Evolutionary conservation across 2,797 vertebrate genomes (phyloP), one percentile per base, ranked within the genome.

Genomic region (Malurus splendens): DNA sequence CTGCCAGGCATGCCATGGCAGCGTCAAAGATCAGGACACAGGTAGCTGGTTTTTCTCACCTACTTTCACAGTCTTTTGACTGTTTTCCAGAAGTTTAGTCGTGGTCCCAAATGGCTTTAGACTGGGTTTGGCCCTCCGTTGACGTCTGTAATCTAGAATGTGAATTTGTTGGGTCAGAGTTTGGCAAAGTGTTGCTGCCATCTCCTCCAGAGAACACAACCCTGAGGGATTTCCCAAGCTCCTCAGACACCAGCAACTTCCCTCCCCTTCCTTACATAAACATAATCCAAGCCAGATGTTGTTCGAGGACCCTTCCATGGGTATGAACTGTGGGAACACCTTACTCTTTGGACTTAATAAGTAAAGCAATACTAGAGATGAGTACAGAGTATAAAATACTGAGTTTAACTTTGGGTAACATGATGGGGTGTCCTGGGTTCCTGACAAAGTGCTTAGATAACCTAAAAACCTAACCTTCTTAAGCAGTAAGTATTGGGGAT

Each of bases 131-230:
- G 25, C 36, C 80, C 10, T 66, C 48, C 74, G 74, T 42, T 38
- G 83, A 38, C 4, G 5, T 65, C 44, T 75, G 30, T 67, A 18
- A 39, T 54, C 41, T 68, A 54, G 51, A 30, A 87, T 32, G 12
- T 57, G 10, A 71, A 74, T 54, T 86, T 82, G 19, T 28, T 24
- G 18, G 14, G 16, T 54, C 24, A 39, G 30, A 52, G 12, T 38
- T 36, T 47, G 28, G 15, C 33, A 47, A 23, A 2, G 14, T 1
- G 0, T 25, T 67, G n/a, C 18, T 78, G 16, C 44, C 5, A 1
- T 59, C 33, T 32, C 62, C 17, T 32, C 9, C 27, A 54, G n/a
- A 62, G 33, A 48, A 81, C 33, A 83, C 18, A 76, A 14, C 10
- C 5, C 38, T 41, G 42, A 62, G 38, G 22, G 36, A 39, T 76